A percentile compares a stretch with the other conserved stretches of the same genome.
Evolutionary conservation across 2,113 vertebrate species (phyloP).

Genomic region (Dipodomys merriami): DNA sequence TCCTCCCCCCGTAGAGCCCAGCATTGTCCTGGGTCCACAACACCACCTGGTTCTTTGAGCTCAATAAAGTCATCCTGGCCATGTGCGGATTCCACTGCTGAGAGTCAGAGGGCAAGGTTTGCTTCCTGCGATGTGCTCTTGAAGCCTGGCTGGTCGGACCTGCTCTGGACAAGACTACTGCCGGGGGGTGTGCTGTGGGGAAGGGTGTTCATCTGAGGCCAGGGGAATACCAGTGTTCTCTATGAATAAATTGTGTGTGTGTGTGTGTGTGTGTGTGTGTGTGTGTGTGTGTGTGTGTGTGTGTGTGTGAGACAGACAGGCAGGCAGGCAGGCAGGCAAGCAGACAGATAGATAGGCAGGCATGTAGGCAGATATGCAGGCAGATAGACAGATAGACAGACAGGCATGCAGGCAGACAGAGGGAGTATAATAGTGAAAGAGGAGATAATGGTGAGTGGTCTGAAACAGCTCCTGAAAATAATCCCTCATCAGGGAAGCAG

Average conservation of each 20-base stretch:
- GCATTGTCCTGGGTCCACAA: background rate
- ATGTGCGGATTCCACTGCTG: background rate
- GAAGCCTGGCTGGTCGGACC: background rate
- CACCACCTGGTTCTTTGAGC: background rate
- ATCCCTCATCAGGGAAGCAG: constrained; percentile 80
- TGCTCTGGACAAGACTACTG: background rate
- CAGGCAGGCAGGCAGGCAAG: background rate
- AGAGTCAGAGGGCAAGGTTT: background rate
- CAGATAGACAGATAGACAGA: background rate
- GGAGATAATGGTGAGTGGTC: constrained; percentile 78
- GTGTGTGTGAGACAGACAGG: too few relatives aligned
- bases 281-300: background rate
- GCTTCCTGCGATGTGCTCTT: background rate
- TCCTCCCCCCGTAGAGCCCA: background rate
- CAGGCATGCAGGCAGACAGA: background rate
- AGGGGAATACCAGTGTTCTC: background rate
- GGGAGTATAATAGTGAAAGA: background rate
- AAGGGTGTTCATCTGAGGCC: background rate
- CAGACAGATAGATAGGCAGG: background rate
- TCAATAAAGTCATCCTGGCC: background rate
- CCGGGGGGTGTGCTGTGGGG: accelerated
- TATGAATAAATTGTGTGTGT: background rate
- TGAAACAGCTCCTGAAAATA: constrained; percentile 84
- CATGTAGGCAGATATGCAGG: background rate
- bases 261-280: background rate